Evolutionary conservation across 2,113 vertebrate genomes (phyloP).

Genomic region (Nyctibius bracteatus): DNA sequence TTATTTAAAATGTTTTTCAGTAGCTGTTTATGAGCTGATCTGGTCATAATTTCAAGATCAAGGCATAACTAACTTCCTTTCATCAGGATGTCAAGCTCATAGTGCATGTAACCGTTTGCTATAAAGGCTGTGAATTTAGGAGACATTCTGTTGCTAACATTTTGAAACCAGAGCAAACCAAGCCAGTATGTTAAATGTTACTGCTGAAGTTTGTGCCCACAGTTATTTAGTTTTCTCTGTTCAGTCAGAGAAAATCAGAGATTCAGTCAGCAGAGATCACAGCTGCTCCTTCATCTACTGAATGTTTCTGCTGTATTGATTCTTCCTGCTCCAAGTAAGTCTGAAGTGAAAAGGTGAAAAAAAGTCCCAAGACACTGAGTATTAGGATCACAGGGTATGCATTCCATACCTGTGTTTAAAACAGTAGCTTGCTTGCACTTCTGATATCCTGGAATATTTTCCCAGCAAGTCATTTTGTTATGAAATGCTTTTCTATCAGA

Average conservation of each 20-base stretch:
- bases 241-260: too few species aligned
- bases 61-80: constrained; percentile 25
- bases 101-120: neutral
- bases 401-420: neutral
- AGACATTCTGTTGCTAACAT: neutral
- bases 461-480: neutral
- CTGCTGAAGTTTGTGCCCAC: neutral
- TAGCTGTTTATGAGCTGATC: constrained; percentile 9
- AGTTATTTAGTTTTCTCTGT: neutral
- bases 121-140: neutral
- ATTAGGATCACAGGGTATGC: neutral
- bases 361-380: too few species aligned
- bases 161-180: neutral
- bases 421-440: neutral
- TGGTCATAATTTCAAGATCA: constrained; percentile 18
- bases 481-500: neutral
- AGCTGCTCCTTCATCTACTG: neutral
- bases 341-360: neutral
- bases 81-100: neutral
- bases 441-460: neutral
- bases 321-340: neutral
- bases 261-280: neutral
- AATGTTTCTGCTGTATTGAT: neutral
- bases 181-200: neutral
- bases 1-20: neutral